Base-by-base conservation (phyloP, 2,888 invertebrate species). In the Argynnis bischoffii region DNA sequence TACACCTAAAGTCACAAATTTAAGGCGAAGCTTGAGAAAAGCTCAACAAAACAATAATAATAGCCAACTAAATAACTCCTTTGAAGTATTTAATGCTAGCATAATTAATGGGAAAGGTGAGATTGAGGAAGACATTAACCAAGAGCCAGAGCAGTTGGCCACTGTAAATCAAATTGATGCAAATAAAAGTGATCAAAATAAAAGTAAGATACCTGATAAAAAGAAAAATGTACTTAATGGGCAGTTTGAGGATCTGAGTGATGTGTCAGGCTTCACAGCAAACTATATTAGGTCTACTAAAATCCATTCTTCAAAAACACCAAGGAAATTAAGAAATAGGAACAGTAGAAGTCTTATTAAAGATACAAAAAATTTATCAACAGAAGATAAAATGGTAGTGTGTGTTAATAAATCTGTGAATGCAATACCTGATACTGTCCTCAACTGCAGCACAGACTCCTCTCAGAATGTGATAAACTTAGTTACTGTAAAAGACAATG, bases 271-370 rank as follows among this genome's bases (percentile, higher is more conserved):
- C 0, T 89, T 92, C 67, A 92, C 92, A 31, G 92, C 92, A 3
- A 92, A 90, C 74, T 93, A 93, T 71, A 93, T 93, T 46, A 81
- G 90, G 47, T 93, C 93, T 18, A 91, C 92, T 16, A 93, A 92
- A 77, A 73, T 90, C 16, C 83, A 87, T 69, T 81, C 86, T 18
- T 78, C 80, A 53, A 90, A 86, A 77, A 83, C 83, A 67, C 79
- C 85, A 21, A 80, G 82, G 48, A 89, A 87, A 75, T 71, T 85
- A 35, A 84, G 85, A 70, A 83, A 79, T 71, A 89, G 87, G 74
- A 77, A 79, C 14, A 82, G 67, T 64, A 83, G 84, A 59, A 86
- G 81, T 63, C 75, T 86, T n/a, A 79, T 83, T 2, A 88, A 87
- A 67, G 84, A 86, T 68, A 79, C 85, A 1, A 80, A 76, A 59